Percentiles rank a stretch among this genome's conserved stretches.
Evolutionary conservation across 2,113 vertebrate genomes (phyloP).

Genomic region (Paralichthys olivaceus): DNA sequence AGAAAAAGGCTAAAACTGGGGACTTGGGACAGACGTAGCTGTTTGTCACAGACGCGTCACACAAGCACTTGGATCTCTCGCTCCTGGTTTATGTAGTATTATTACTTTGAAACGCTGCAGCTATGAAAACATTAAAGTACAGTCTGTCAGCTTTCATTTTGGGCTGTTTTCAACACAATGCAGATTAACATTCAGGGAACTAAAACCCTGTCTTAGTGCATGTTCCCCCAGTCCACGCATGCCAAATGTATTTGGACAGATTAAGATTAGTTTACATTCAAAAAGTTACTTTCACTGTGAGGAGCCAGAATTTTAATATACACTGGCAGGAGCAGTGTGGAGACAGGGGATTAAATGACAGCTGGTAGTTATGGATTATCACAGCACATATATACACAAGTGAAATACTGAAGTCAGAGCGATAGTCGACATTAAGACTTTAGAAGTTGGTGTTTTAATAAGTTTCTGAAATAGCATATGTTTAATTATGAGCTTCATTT

Average conservation of each 20-base stretch:
- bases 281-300: constrained; percentile 23
- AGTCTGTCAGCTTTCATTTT: constrained; percentile 61
- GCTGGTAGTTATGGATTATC: constrained; percentile 8
- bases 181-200: constrained; percentile 33
- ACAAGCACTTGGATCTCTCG: constrained; percentile 41
- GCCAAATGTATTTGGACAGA: constrained; percentile 37
- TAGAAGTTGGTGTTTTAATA: not conserved
- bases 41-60: constrained; percentile 44
- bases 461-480: too few relatives aligned
- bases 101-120: constrained; percentile 43
- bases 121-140: constrained; percentile 50
- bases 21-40: constrained; percentile 28
- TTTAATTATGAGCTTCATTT: too few relatives aligned
- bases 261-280: constrained; percentile 50
- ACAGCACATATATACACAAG: not conserved
- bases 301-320: constrained; percentile 27
- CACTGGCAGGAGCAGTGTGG: constrained; percentile 5
- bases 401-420: not conserved
- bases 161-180: constrained; percentile 49
- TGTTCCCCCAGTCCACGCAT: constrained; percentile 10
- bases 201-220: constrained; percentile 26
- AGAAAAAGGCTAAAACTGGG: constrained; percentile 61
- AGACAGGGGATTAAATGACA: constrained; percentile 25
- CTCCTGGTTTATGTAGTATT: constrained; percentile 18
- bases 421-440: not conserved